phyloP scores from a whole-genome alignment of 2,113 vertebrate species.

The Macaca mulatta region DNA sequence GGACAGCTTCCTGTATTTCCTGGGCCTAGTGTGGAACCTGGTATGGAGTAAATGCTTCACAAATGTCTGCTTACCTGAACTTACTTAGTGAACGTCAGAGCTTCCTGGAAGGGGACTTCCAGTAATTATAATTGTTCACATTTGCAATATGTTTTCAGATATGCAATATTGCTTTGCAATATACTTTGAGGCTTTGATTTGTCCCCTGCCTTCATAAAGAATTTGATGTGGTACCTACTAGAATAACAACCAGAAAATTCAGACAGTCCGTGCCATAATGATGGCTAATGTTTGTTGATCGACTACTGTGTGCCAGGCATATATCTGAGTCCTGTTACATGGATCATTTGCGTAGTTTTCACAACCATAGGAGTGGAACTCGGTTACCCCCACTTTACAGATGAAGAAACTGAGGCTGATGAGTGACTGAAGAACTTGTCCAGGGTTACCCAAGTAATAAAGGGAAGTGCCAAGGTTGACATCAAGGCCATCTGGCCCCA shows the following conservation, averaged over 20 bases:
- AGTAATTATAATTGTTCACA: not conserved
- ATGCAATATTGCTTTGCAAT: not conserved
- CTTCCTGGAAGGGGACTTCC: not conserved
- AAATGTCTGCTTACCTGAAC: not conserved
- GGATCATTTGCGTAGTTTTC: not conserved
- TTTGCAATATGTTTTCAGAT: not conserved
- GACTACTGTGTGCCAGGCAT: not conserved
- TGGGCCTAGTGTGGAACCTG: not conserved
- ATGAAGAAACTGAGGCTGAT: not conserved
- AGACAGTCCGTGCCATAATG: not conserved
- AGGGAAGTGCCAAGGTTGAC: not conserved
- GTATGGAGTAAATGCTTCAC: not conserved
- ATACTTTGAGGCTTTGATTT: not conserved
- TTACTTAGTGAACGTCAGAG: not conserved
- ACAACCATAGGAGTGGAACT: not conserved
- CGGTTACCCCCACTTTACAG: not conserved
- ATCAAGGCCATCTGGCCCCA: not conserved
- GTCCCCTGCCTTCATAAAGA: constrained; percentile 18
- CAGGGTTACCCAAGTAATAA: not conserved
- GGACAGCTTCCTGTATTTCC: not conserved
- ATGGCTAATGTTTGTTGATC: not conserved
- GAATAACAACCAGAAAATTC: not conserved
- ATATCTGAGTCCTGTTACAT: not conserved
- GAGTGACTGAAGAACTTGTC: not conserved
- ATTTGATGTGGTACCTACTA: not conserved